Base-by-base conservation (phyloP, 2,888 invertebrate species). In the Eilema caniola region DNA sequence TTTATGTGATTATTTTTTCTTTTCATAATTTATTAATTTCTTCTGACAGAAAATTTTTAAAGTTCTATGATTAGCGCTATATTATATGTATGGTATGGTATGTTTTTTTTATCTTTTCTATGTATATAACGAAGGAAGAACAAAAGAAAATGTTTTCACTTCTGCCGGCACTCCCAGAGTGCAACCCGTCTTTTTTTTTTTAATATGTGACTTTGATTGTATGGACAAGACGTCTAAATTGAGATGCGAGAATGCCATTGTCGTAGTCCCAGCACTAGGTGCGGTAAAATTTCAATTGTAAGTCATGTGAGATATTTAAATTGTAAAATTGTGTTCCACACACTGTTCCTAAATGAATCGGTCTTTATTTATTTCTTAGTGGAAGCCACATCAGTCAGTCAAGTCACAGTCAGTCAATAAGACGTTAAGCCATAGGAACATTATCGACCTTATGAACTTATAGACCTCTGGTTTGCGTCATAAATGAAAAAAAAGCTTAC, bases 201-300 rank as follows among this genome's bases (percentile, higher is more conserved):
- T 62, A 31, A 31, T 61, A n/a, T 61, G 61, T 61, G 61, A 61
- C 11, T 31, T 61, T 47, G 20, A 47, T 53, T 53, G 10, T 53
- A 53, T 53, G 53, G 53, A n/a, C 57, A 57, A 24, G 24, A 57
- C 24, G n/a, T 57, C 24, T 57, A 24, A 47, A 53, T 53, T 53
- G 8, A 53, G n/a, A 10, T 53, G n/a, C 53, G n/a, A 53, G 53
- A n/a, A 53, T 53, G 53, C n/a, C 10, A 53, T 53, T 53, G 53
- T 53, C n/a, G n/a, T 47, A 47, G 47, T 53, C 10, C n/a, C 7
- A 5, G 20, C 47, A 14, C 41, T 47, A 7, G 47, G 0, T 4
- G 7, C 20, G 5, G 20, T 47, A 20, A 20, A 20, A 47, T 47
- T 47, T 20, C 47, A 53, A 47, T 47, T 47, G 12, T 7, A 7